These are phyloP conservation scores for Perca flavescens DNA, from an alignment of 2,113 vertebrate genomes.

Conservation along the genomic window DNA sequence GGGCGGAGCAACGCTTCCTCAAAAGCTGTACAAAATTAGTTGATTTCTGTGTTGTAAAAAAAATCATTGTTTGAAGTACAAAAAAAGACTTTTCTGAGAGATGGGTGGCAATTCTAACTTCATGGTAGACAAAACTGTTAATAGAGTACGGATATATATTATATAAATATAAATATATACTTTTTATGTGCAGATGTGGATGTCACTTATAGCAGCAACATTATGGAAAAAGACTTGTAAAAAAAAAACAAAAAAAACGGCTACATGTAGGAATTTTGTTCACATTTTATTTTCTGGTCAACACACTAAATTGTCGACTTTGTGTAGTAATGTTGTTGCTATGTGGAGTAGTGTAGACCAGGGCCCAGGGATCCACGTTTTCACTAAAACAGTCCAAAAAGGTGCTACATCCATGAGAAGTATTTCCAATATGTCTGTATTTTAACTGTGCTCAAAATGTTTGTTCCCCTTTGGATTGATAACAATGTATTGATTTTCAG, in stretches of 20 bases:
- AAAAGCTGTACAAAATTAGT: slow-evolving; percentile 84
- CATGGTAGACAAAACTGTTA: slow-evolving; percentile 87
- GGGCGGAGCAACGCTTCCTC: slow-evolving; percentile 73
- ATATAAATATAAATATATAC: slow-evolving; percentile 89
- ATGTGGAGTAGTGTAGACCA: slow-evolving; percentile 83
- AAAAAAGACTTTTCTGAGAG: slow-evolving; percentile 75
- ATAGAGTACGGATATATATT: slow-evolving; percentile 90
- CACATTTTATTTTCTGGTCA: slow-evolving; percentile 81
- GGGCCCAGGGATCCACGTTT: slow-evolving; percentile 73
- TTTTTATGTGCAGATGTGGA: slow-evolving; percentile 89
- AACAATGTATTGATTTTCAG: slow-evolving; percentile 11
- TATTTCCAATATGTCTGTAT: slow-evolving; percentile 65
- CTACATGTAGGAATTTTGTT: slow-evolving; percentile 83
- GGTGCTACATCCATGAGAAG: slow-evolving; percentile 74
- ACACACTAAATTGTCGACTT: slow-evolving; percentile 84
- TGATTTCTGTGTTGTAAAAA: slow-evolving; percentile 86
- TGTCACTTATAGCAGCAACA: slow-evolving; percentile 87
- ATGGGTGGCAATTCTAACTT: slow-evolving; percentile 82
- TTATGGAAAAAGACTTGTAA: slow-evolving; percentile 79
- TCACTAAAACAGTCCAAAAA: slow-evolving; percentile 62
- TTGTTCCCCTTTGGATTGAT: slow-evolving; percentile 28
- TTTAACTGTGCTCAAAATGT: slow-evolving; percentile 57
- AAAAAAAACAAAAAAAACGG: slow-evolving; percentile 64
- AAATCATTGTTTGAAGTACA: slow-evolving; percentile 82
- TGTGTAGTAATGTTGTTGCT: slow-evolving; percentile 86